Evolutionary conservation across 2,888 invertebrate species (phyloP).

Genomic region (Anoncus sp.): DNA sequence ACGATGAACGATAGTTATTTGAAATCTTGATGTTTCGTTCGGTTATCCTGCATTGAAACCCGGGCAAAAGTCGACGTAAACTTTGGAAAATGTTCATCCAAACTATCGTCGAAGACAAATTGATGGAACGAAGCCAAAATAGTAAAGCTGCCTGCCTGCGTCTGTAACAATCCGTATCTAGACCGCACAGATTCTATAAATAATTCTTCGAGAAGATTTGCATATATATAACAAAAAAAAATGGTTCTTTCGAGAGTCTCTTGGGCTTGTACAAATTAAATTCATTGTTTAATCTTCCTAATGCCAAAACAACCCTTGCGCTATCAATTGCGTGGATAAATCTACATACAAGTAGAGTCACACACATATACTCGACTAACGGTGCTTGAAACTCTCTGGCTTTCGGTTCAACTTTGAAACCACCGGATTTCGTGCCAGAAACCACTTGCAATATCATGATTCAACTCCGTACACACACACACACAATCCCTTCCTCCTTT

Average conservation of each 20-base stretch:
- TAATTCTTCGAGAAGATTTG: too few species aligned
- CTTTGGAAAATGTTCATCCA: too few species aligned
- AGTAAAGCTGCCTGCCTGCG: too few species aligned
- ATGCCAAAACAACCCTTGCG: slow-evolving; percentile 30
- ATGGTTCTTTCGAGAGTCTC: too few species aligned
- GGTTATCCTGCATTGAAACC: too few species aligned
- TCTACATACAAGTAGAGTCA: slow-evolving; percentile 1
- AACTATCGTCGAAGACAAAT: too few species aligned
- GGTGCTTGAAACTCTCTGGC: slow-evolving; percentile 35
- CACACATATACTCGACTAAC: slow-evolving; percentile 15
- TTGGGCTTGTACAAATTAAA: slow-evolving; percentile 5
- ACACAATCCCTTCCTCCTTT: slow-evolving; percentile 38
- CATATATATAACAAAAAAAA: too few species aligned
- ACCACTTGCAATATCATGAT: slow-evolving; percentile 43
- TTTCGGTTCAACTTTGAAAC: slow-evolving; percentile 42
- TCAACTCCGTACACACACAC: slow-evolving; percentile 40
- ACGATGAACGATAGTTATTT: neutral
- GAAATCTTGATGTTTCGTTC: neutral
- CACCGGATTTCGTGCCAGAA: slow-evolving; percentile 51
- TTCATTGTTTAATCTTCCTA: slow-evolving; percentile 42
- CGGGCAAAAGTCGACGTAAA: too few species aligned
- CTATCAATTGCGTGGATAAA: slow-evolving; percentile 28
- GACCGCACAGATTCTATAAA: too few species aligned
- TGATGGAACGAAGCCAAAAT: too few species aligned
- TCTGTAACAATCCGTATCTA: too few species aligned